Conservation (phyloP, 1,140 invertebrate genomes). For the Macrobrachium rosenbergii region DNA sequence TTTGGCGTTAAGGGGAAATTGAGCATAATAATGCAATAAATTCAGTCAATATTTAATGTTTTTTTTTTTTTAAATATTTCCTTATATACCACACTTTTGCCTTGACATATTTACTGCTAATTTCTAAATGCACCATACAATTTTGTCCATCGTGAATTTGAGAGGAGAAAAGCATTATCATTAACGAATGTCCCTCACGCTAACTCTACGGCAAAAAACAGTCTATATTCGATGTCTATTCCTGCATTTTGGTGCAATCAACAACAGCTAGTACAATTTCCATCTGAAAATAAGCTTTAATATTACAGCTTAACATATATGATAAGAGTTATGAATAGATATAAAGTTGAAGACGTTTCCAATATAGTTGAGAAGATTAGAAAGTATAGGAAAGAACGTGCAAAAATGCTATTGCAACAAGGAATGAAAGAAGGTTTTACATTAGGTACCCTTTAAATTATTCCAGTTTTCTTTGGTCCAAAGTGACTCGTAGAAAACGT, state of each 20-base stretch:
- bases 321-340: slow-evolving; percentile 37
- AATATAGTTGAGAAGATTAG: slow-evolving; percentile 15
- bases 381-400: slow-evolving; percentile 15
- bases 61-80: no score
- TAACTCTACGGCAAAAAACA: slow-evolving; percentile 42
- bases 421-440: not conserved
- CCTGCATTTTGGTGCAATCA: slow-evolving; percentile 21
- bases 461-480: not conserved
- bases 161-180: no score
- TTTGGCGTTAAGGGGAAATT: not conserved
- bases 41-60: no score
- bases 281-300: slow-evolving; percentile 54
- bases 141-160: not conserved
- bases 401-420: slow-evolving; percentile 32
- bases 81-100: no score
- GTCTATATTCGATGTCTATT: slow-evolving; percentile 44
- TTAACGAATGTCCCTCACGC: not conserved
- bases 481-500: not conserved
- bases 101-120: no score
- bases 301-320: slow-evolving; percentile 51
- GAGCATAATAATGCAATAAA: no score
- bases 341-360: slow-evolving; percentile 19
- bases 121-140: not conserved
- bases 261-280: slow-evolving; percentile 52
- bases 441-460: not conserved